Percentiles rank a stretch among this genome's conserved stretches.
Evolutionary conservation across 2,113 vertebrate genomes (phyloP).

Genomic region (Neofelis nebulosa): DNA sequence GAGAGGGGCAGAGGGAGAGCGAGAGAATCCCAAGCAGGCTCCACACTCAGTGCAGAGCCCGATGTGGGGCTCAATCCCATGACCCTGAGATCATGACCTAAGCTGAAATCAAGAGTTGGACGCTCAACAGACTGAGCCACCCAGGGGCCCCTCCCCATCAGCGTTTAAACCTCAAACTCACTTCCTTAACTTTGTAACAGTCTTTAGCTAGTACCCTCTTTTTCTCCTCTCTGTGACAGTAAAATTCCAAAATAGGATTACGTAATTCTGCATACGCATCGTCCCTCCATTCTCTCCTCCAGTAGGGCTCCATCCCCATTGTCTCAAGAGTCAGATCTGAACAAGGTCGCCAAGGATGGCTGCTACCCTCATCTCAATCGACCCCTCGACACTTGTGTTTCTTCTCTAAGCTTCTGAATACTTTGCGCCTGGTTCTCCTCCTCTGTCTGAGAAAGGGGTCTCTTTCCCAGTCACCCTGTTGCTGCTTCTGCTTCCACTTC

Average conservation of each 20-base stretch:
- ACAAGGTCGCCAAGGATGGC: neutral
- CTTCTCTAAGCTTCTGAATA: neutral
- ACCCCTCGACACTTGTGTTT: neutral
- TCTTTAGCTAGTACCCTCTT: neutral
- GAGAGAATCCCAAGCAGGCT: too few relatives aligned
- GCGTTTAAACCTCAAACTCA: neutral
- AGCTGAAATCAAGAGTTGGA: too few relatives aligned
- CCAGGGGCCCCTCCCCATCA: too few relatives aligned
- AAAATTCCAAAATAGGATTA: neutral
- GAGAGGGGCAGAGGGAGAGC: too few relatives aligned
- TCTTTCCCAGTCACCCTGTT: neutral
- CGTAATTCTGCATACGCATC: too few relatives aligned
- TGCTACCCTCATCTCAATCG: neutral
- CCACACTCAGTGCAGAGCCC: too few relatives aligned
- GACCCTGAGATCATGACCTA: too few relatives aligned
- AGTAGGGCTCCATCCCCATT: too few relatives aligned
- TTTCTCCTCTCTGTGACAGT: neutral
- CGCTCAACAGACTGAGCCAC: too few relatives aligned
- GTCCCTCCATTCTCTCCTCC: neutral
- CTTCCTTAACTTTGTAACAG: neutral
- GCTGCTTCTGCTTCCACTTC: neutral
- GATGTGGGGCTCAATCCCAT: too few relatives aligned
- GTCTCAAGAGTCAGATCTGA: neutral
- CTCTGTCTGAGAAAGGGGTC: too few relatives aligned
- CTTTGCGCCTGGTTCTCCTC: neutral